phyloP scores from a whole-genome alignment of 1,140 invertebrate genomes.

The Solenopsis fugax region DNA sequence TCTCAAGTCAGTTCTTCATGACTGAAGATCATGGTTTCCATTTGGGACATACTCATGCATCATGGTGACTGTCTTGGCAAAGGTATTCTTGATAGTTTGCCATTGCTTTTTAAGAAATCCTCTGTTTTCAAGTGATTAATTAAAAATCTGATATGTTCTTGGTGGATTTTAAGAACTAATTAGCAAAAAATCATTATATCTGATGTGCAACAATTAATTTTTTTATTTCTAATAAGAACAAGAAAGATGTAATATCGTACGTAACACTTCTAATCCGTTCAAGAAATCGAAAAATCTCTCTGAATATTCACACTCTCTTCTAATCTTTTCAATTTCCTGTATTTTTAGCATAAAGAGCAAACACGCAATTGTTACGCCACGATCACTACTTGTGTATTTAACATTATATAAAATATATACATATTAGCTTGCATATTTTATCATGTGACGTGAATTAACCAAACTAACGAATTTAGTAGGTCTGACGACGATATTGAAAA shows the following conservation, averaged over 20 bases:
- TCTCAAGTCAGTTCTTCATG: too few relatives aligned
- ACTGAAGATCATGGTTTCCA: too few relatives aligned
- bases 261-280: not conserved
- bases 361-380: too few relatives aligned
- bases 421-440: not conserved
- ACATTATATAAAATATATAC: not conserved
- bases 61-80: too few relatives aligned
- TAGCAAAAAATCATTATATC: not conserved
- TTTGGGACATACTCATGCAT: too few relatives aligned
- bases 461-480: not conserved
- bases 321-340: not conserved
- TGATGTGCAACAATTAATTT: not conserved
- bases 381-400: not conserved
- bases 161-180: too few relatives aligned
- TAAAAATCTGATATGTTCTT: too few relatives aligned
- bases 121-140: too few relatives aligned
- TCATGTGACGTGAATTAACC: slow-evolving; percentile 11
- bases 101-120: too few relatives aligned
- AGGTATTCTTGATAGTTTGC: too few relatives aligned
- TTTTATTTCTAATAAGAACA: not conserved
- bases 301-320: not conserved
- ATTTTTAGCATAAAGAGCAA: too few relatives aligned
- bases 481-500: slow-evolving; percentile 24
- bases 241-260: not conserved
- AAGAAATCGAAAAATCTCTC: not conserved